phyloP scores from a whole-genome alignment of 2,797 vertebrate genomes.

The Hapalemur alaotrensis region DNA sequence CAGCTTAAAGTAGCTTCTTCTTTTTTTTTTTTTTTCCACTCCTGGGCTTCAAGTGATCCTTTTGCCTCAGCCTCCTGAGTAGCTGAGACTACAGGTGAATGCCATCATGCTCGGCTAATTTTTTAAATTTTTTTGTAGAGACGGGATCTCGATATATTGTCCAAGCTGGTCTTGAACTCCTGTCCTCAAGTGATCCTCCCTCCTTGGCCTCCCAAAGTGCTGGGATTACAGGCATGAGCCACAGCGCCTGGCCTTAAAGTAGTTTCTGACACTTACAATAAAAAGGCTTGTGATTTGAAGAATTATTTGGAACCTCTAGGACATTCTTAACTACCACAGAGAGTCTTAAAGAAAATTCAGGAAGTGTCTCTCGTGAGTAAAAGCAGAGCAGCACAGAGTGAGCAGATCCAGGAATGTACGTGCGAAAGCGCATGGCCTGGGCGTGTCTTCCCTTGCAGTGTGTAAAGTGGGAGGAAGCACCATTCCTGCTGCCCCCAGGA shows the following conservation, averaged over 20 bases:
- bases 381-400: neutral
- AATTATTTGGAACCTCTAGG: neutral
- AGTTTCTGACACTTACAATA: neutral
- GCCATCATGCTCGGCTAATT: neutral
- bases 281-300: neutral
- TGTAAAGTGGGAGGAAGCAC: neutral
- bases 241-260: neutral
- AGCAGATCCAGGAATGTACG: neutral
- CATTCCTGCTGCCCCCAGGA: neutral
- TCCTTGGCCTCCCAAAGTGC: neutral
- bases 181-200: neutral
- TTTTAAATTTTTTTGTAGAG: neutral
- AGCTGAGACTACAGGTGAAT: neutral
- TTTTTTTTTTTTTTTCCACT: neutral
- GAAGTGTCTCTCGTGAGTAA: neutral
- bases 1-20: neutral
- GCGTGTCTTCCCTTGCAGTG: neutral
- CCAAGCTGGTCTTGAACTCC: neutral
- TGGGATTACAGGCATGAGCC: neutral
- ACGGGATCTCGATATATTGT: neutral
- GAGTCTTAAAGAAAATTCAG: neutral
- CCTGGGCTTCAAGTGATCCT: no score
- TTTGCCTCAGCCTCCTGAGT: neutral
- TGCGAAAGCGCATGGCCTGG: neutral
- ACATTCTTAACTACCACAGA: neutral